Conservation (phyloP, 2,113 vertebrate species). For the Hydrolagus affinis region DNA sequence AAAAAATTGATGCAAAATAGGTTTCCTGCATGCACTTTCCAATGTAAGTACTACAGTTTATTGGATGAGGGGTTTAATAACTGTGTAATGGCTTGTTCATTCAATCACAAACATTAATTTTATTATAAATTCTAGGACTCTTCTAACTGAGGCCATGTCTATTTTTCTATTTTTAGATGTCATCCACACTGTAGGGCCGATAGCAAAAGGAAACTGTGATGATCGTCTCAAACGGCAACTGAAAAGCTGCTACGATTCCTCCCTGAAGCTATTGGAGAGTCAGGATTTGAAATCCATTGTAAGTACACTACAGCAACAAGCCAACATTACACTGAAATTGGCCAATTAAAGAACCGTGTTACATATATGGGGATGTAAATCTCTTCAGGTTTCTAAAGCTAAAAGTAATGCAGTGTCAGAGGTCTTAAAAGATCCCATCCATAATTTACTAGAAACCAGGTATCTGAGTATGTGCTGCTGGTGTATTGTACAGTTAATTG, state of each 20-base stretch:
- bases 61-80: not conserved
- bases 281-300: slow-evolving; percentile 80
- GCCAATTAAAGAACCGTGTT: too few relatives aligned
- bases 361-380: not conserved
- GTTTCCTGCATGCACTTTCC: too few relatives aligned
- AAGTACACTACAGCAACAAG: slow-evolving; percentile 51
- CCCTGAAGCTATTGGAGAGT: slow-evolving; percentile 79
- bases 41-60: not conserved
- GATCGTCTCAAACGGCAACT: slow-evolving; percentile 75
- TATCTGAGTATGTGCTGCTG: not conserved
- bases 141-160: not conserved
- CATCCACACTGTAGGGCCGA: slow-evolving; percentile 92
- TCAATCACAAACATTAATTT: not conserved
- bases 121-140: too few relatives aligned
- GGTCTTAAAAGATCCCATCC: not conserved
- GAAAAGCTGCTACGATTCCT: slow-evolving; percentile 84
- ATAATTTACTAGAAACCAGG: not conserved
- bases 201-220: slow-evolving; percentile 80
- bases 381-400: not conserved
- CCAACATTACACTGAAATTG: not conserved
- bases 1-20: too few relatives aligned
- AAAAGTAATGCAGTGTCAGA: not conserved
- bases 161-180: slow-evolving; percentile 66
- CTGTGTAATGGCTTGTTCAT: not conserved
- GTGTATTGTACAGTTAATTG: not conserved